These are phyloP conservation scores for Odontocerum albicorne DNA, from an alignment of 2,888 invertebrate genomes.

Conservation along the genomic window DNA sequence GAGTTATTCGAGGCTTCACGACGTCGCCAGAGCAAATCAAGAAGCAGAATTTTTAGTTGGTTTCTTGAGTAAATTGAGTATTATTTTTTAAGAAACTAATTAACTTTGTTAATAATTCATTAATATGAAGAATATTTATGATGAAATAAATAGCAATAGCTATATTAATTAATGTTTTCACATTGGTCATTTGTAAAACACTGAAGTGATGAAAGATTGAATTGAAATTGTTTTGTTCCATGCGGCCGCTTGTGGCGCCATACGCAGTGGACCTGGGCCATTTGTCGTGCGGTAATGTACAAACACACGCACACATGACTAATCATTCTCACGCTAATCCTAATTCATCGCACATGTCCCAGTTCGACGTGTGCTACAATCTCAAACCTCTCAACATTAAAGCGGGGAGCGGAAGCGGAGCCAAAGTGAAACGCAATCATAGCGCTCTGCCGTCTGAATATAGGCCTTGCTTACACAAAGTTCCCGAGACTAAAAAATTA, in stretches of 20 bases:
- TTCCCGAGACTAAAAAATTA: constrained; percentile 48
- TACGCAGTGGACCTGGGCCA: constrained; percentile 66
- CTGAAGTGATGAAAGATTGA: too few relatives aligned
- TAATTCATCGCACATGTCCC: constrained; percentile 49
- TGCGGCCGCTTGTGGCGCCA: constrained; percentile 60
- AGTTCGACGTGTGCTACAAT: constrained; percentile 43
- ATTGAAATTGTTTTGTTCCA: constrained; percentile 52
- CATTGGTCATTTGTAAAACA: too few relatives aligned
- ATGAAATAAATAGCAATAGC: too few relatives aligned
- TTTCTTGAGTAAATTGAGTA: constrained; percentile 52
- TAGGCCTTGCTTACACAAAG: constrained; percentile 42
- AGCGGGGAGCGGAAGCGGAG: constrained; percentile 27
- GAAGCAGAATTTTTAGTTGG: constrained; percentile 61
- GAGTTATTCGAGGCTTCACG: constrained; percentile 60
- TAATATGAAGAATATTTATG: too few relatives aligned
- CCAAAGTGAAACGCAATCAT: constrained; percentile 55
- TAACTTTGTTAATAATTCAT: background rate
- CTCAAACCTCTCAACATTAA: constrained; percentile 36
- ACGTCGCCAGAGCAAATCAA: constrained; percentile 59
- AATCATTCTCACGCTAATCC: constrained; percentile 53
- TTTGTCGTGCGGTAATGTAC: constrained; percentile 70
- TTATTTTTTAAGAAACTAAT: constrained; percentile 36
- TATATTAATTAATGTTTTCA: too few relatives aligned
- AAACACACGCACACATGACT: constrained; percentile 65
- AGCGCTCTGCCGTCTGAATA: constrained; percentile 55